phyloP scores from a whole-genome alignment of 2,888 invertebrate genomes.

The Drosophila phalerata region DNA sequence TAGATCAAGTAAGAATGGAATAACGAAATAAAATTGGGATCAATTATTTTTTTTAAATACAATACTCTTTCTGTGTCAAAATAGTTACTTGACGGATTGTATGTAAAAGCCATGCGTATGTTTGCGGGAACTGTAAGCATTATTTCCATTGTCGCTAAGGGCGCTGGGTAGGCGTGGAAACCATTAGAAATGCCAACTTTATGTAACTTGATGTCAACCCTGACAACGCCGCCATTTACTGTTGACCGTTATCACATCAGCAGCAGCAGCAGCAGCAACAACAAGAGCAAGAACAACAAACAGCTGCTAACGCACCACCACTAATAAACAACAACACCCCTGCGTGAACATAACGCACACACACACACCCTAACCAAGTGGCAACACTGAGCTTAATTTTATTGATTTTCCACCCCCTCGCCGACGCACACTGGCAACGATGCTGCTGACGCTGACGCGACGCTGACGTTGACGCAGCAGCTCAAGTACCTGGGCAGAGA shows the following conservation, averaged over 20 bases:
- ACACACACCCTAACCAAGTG: conserved; percentile 42
- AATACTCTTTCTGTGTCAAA: background rate
- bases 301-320: conserved; percentile 67
- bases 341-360: conserved; percentile 32
- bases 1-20: too few species aligned
- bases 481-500: conserved; percentile 52
- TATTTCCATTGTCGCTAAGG: conserved; percentile 47
- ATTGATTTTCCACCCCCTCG: conserved; percentile 70
- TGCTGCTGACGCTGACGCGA: conserved; percentile 5
- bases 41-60: too few species aligned
- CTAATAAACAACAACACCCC: conserved; percentile 34
- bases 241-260: conserved; percentile 66
- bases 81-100: background rate
- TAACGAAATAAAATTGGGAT: too few species aligned
- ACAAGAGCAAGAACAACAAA: conserved; percentile 38
- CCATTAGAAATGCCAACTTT: conserved; percentile 52
- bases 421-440: conserved; percentile 5
- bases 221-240: conserved; percentile 48
- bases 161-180: conserved; percentile 42
- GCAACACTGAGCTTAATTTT: conserved; percentile 72
- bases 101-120: background rate
- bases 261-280: conserved; percentile 38
- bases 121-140: conserved; percentile 8
- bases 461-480: conserved; percentile 3
- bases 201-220: conserved; percentile 58